phyloP scores from a whole-genome alignment of 2,113 vertebrate genomes.

The Melanotaenia duboulayi region DNA sequence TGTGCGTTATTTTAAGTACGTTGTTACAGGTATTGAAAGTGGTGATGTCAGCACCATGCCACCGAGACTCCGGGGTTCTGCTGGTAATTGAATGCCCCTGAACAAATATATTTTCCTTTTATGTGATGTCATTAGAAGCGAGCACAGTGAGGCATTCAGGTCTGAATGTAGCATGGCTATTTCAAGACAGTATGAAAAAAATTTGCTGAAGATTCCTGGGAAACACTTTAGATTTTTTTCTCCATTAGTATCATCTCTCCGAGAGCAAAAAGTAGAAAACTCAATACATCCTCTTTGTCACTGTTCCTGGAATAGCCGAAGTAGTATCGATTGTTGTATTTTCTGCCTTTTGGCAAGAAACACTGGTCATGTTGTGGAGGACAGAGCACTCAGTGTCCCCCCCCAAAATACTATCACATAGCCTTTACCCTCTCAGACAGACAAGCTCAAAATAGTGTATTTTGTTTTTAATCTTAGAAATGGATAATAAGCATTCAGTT shows the following conservation, averaged over 20 bases:
- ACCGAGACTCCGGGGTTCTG: not conserved
- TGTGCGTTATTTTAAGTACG: conserved; percentile 38
- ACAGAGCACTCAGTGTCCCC: conserved; percentile 51
- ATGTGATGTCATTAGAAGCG: conserved; percentile 10
- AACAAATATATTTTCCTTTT: conserved; percentile 23
- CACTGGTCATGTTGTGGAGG: conserved; percentile 44
- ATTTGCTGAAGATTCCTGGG: conserved; percentile 32
- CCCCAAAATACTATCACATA: conserved; percentile 36
- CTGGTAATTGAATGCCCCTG: conserved; percentile 25
- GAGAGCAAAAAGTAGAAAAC: conserved; percentile 68
- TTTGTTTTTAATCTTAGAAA: conserved; percentile 35
- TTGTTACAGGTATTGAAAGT: conserved; percentile 14
- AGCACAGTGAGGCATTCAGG: not conserved
- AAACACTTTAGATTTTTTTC: conserved; percentile 43
- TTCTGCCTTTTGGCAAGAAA: conserved; percentile 60
- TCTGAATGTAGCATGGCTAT: not conserved
- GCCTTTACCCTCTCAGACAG: conserved; percentile 3
- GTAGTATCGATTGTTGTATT: conserved; percentile 63
- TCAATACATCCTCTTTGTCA: conserved; percentile 66
- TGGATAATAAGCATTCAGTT: conserved; percentile 18
- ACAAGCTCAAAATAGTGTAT: conserved; percentile 24
- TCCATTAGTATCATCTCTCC: conserved; percentile 36
- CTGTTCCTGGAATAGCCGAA: conserved; percentile 74
- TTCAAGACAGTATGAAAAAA: conserved; percentile 14
- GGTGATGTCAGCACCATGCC: conserved; percentile 24